Base-by-base conservation (phyloP, 2,113 vertebrate species). In the Cyrtonyx montezumae region DNA sequence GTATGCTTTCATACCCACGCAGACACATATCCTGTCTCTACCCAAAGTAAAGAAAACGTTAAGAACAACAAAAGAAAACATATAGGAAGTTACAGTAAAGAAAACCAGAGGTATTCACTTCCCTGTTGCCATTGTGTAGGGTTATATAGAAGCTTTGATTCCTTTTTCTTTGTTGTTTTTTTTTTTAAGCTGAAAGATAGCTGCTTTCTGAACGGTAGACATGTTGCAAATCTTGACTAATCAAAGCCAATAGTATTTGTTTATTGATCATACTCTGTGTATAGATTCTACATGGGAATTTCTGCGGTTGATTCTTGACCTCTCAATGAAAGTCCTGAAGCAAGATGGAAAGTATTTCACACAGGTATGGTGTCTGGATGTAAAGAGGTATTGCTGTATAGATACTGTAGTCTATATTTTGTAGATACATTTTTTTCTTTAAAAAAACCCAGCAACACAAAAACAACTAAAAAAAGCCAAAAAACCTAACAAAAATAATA, bases 231-330 rank as follows among this genome's bases (percentile, higher is more conserved):
- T 89, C 34, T 85, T 92, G 8, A 69, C 12, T 76, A 11, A 19
- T 2, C 69, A 56, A 45, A 88, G 32, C 8, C 23, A 58, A 4
- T 73, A 53, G 36, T 36, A 36, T 69, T 22, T 83, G 16, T 17
- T 89, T 85, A 74, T 58, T 46, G 66, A 87, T 88, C 12, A 4
- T 75, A 58, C 4, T 51, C 10, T 68, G 4, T 61, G 48, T 96
- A 76, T 81, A 99, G 99, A 99, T 97, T 99, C 99, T 13, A 99
- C 98, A 1, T 99, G 99, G 99, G 99, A 99, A 73, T 99, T 99
- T 97, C 97, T 99, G 42, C 98, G 98, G 79, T 98, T 99, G 95
- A 99, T 99, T 97, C 98, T 99, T 93, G 99, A 99, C 93, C 98
- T 99, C 91, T 99, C 99, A n/a, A 98, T 99, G 94, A 98, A 99